phyloP scores from a whole-genome alignment of 92 coral and sea anemone species.

The Montipora capitata region DNA sequence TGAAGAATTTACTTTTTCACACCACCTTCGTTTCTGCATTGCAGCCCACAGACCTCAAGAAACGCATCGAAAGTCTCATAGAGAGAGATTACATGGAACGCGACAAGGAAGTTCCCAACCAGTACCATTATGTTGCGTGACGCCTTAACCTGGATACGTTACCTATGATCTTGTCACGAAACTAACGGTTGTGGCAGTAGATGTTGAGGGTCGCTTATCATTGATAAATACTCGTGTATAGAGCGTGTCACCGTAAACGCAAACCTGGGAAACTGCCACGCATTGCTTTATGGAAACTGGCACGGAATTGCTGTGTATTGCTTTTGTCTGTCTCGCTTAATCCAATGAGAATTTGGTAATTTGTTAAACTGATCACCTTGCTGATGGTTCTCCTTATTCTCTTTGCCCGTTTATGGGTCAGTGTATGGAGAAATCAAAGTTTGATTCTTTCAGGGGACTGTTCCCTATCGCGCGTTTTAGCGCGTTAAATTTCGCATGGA shows the following conservation, averaged over 20 bases:
- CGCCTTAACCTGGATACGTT: slow-evolving; percentile 5
- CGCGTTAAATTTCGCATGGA: neutral
- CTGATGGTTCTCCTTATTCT: neutral
- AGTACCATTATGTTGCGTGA: slow-evolving; percentile 98
- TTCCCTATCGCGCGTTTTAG: neutral
- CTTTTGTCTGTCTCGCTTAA: neutral
- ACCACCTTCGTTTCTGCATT: neutral
- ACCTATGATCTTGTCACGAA: neutral
- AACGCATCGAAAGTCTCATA: slow-evolving; percentile 97
- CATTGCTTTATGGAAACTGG: neutral
- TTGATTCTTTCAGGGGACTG: neutral
- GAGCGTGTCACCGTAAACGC: neutral
- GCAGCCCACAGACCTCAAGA: slow-evolving; percentile 98
- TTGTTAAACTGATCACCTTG: neutral
- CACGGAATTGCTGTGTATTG: neutral
- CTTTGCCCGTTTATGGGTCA: neutral
- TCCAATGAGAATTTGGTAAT: neutral
- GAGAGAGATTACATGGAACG: slow-evolving; percentile 99
- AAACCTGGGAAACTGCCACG: neutral
- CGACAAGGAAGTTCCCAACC: slow-evolving; percentile 96
- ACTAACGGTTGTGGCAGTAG: neutral
- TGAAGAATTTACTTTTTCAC: neutral
- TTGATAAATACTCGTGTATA: slow-evolving; percentile 1
- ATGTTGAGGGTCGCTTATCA: neutral
- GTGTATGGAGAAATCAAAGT: neutral